Evolutionary conservation across 2,888 invertebrate species (phyloP).

Genomic region (Ferrisia virgata): DNA sequence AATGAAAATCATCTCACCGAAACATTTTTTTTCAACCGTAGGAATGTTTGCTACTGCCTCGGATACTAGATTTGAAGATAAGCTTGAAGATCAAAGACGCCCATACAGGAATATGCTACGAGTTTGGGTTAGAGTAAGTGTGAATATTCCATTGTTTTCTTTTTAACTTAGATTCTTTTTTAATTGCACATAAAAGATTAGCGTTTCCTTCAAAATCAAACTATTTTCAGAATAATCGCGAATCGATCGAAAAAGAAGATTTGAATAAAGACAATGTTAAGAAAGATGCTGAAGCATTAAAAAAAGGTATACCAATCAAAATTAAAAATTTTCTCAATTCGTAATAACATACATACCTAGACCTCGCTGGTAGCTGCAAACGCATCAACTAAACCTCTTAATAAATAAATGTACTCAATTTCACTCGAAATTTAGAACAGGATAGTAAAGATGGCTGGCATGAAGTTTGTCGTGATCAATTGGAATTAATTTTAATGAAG

Average conservation of each 20-base stretch:
- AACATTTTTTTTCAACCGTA: too few species aligned
- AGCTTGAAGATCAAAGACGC: neutral
- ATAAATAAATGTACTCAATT: too few species aligned
- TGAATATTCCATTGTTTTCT: neutral
- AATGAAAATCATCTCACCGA: too few species aligned
- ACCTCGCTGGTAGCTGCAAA: too few species aligned
- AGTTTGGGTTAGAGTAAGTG: neutral
- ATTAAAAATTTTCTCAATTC: too few species aligned
- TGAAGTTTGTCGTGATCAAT: neutral
- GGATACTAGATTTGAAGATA: neutral
- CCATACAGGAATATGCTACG: neutral
- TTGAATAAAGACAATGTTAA: neutral
- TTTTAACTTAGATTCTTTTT: neutral
- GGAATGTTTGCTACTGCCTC: too few species aligned
- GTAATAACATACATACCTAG: too few species aligned
- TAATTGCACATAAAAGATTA: neutral
- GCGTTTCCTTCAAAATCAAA: too few species aligned
- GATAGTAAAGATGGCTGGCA: neutral
- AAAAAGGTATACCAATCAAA: neutral
- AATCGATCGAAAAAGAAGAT: neutral
- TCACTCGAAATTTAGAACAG: neutral
- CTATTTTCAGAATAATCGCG: neutral
- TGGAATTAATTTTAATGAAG: neutral
- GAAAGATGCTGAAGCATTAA: neutral
- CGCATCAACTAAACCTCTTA: too few species aligned